Conservation (phyloP, 2,888 invertebrate genomes). For the Epiblema foenella region DNA sequence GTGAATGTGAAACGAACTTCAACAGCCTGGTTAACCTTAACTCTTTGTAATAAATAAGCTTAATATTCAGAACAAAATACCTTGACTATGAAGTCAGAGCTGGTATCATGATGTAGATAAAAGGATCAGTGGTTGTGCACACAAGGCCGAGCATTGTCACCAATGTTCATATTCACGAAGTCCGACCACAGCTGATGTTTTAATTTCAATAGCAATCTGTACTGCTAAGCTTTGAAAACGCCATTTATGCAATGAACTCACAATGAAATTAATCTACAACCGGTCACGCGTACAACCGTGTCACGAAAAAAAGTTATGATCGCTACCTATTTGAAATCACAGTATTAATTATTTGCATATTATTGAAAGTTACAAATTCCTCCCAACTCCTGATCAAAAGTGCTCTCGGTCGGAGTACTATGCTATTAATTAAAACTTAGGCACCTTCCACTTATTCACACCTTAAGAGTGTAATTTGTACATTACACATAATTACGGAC, state of each 20-base stretch:
- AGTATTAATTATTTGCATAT: slow-evolving; percentile 42
- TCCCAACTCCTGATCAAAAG: slow-evolving; percentile 12
- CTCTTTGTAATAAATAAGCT: slow-evolving; percentile 52
- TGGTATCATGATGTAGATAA: slow-evolving; percentile 59
- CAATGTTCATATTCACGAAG: slow-evolving; percentile 53
- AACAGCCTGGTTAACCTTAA: slow-evolving; percentile 53
- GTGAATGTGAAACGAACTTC: slow-evolving; percentile 47
- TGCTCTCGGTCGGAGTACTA: background rate
- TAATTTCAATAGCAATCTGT: slow-evolving; percentile 57
- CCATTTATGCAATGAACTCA: slow-evolving; percentile 25
- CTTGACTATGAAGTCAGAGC: slow-evolving; percentile 59
- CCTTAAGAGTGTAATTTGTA: background rate
- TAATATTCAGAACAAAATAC: slow-evolving; percentile 55
- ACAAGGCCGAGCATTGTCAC: slow-evolving; percentile 65
- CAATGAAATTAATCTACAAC: slow-evolving; percentile 54
- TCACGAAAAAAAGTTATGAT: slow-evolving; percentile 58
- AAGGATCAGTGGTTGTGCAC: slow-evolving; percentile 60
- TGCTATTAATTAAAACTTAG: background rate
- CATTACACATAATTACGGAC: background rate
- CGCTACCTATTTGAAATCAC: slow-evolving; percentile 39
- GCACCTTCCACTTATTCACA: background rate
- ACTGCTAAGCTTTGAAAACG: slow-evolving; percentile 48
- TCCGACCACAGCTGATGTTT: slow-evolving; percentile 52
- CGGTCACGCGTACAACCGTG: slow-evolving; percentile 55
- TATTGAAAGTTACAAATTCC: slow-evolving; percentile 15